Percentiles rank a stretch among this genome's conserved stretches.
Evolutionary conservation across 2,797 vertebrate genomes (phyloP).

Genomic region (Cygnus olor): DNA sequence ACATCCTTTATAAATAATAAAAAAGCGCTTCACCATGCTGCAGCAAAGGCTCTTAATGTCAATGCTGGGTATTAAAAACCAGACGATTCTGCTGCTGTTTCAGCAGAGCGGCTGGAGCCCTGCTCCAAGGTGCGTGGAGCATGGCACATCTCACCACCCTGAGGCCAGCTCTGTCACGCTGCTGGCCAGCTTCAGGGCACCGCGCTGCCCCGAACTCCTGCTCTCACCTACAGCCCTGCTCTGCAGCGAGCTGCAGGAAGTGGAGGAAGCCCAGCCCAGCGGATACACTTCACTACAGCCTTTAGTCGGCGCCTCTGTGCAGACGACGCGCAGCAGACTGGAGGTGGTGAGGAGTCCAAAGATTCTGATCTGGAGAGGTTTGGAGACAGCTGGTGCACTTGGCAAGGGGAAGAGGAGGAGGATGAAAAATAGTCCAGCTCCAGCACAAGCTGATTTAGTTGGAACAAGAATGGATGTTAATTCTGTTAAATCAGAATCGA

Average conservation of each 20-base stretch:
- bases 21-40: fast-evolving
- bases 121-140: not conserved
- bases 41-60: not conserved
- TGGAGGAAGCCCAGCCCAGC: not conserved
- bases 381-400: not conserved
- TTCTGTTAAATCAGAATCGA: not conserved
- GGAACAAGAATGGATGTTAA: not conserved
- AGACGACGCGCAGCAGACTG: not conserved
- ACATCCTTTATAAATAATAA: not conserved
- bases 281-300: not conserved
- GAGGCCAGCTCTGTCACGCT: not conserved
- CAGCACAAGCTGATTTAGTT: not conserved
- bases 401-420: not conserved
- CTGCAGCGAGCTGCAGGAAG: not conserved
- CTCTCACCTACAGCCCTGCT: fast-evolving
- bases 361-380: not conserved
- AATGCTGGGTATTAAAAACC: fast-evolving
- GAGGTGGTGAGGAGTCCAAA: not conserved
- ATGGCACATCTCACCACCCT: fast-evolving
- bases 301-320: fast-evolving
- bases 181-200: not conserved
- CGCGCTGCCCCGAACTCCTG: fast-evolving
- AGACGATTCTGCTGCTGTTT: not conserved
- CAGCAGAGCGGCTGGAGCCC: not conserved
- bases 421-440: fast-evolving